phyloP scores from a whole-genome alignment of 64 coral and sea anemone genomes.

The Montipora efflorescens region DNA sequence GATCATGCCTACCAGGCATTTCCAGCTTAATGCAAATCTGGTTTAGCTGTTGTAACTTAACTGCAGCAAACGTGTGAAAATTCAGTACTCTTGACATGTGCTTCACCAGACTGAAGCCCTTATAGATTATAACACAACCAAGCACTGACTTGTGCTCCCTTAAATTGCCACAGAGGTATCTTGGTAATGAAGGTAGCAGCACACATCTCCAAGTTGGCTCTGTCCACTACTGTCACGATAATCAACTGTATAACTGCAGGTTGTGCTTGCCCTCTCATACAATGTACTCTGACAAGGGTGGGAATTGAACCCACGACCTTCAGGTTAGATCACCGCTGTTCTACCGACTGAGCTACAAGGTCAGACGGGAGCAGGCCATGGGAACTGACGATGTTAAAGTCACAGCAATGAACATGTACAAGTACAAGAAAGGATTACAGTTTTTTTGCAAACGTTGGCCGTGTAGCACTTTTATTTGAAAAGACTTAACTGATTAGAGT shows the following conservation, averaged over 20 bases:
- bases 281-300: background rate
- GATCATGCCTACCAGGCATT: background rate
- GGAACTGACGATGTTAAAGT: too few relatives aligned
- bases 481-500: too few relatives aligned
- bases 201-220: constrained; percentile 3
- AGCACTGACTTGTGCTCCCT: background rate
- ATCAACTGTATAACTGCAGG: constrained; percentile 6
- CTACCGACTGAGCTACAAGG: too few relatives aligned
- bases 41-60: background rate
- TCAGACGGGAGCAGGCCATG: too few relatives aligned
- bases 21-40: background rate
- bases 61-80: background rate
- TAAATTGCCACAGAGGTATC: background rate
- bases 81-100: background rate
- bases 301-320: too few relatives aligned
- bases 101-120: background rate
- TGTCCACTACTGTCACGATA: constrained; percentile 18
- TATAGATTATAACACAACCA: background rate
- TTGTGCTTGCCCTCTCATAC: background rate
- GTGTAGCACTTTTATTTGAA: too few relatives aligned
- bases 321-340: too few relatives aligned
- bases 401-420: too few relatives aligned
- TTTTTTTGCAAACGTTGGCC: too few relatives aligned
- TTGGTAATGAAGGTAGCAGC: constrained; percentile 6
- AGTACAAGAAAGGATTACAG: too few relatives aligned